These are phyloP conservation scores for Pseudomyrmex dendroicus DNA, from an alignment of 1,140 invertebrate species.

Conservation along the genomic window DNA sequence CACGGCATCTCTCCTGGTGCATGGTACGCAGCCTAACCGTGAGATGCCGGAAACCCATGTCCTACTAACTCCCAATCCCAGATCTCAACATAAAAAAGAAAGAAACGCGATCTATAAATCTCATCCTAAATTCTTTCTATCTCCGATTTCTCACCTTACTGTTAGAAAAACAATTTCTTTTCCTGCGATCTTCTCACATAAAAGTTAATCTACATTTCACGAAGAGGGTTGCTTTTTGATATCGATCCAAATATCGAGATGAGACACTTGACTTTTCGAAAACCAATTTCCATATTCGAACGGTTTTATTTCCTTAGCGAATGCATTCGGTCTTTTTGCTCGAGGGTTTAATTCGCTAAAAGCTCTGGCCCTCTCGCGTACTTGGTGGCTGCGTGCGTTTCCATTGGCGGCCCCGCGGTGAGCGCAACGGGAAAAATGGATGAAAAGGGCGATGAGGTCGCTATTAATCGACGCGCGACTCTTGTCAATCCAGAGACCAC, in stretches of 20 bases:
- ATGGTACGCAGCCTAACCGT: constrained; percentile 80
- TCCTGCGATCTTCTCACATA: neutral
- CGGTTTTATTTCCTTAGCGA: constrained; percentile 9
- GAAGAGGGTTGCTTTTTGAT: no score
- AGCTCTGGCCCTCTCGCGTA: neutral
- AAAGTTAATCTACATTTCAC: no score
- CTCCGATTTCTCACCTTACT: neutral
- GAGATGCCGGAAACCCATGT: neutral
- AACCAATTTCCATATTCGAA: constrained; percentile 3
- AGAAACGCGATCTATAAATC: neutral
- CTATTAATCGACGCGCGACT: constrained; percentile 66
- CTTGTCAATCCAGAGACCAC: constrained; percentile 49
- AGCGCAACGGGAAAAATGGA: constrained; percentile 29
- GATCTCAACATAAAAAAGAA: neutral
- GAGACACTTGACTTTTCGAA: neutral
- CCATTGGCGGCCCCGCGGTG: constrained; percentile 17
- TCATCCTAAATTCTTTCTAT: neutral
- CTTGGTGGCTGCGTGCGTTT: constrained; percentile 5
- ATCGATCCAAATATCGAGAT: no score
- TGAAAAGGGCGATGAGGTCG: constrained; percentile 45
- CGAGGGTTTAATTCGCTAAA: constrained; percentile 35
- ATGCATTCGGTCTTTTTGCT: neutral
- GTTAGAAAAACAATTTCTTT: neutral
- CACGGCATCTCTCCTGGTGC: constrained; percentile 84
- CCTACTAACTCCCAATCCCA: neutral